phyloP scores from a whole-genome alignment of 2,113 vertebrate species.

The Thunnus thynnus region DNA sequence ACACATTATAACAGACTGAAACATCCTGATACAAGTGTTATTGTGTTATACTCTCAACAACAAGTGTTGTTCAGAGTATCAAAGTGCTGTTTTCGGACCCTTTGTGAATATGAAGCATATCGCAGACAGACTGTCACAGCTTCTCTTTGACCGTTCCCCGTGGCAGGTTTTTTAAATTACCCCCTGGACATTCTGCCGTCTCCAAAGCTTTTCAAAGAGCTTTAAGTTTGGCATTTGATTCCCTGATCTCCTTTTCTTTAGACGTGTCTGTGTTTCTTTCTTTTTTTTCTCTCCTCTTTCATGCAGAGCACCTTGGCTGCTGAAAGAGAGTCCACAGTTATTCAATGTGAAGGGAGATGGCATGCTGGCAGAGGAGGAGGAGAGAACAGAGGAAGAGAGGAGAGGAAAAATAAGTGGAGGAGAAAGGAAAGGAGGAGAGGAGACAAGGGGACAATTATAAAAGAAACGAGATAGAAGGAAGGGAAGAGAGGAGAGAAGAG shows the following conservation, averaged over 20 bases:
- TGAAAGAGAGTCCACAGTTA: constrained; percentile 59
- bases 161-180: constrained; percentile 62
- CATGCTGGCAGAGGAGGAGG: constrained; percentile 40
- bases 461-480: neutral
- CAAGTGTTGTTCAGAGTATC: constrained; percentile 29
- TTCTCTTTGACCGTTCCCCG: constrained; percentile 57
- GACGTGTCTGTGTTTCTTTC: constrained; percentile 28
- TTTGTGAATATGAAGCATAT: constrained; percentile 69
- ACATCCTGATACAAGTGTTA: constrained; percentile 39
- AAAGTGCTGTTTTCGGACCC: constrained; percentile 42
- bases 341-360: constrained; percentile 62
- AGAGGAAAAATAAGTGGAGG: neutral
- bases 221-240: constrained; percentile 73
- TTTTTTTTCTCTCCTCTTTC: constrained; percentile 40
- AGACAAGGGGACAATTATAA: neutral
- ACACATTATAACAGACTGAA: constrained; percentile 11
- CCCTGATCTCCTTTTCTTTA: constrained; percentile 59
- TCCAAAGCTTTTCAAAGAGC: constrained; percentile 70
- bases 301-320: constrained; percentile 65
- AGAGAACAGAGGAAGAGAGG: neutral
- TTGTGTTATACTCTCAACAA: neutral
- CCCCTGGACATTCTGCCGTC: constrained; percentile 60
- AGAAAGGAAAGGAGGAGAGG: constrained; percentile 1
- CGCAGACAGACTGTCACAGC: constrained; percentile 61
- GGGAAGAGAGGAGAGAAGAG: neutral